These are phyloP conservation scores for Drosophila stalkeri DNA, from an alignment of 2,888 invertebrate genomes.

Conservation along the genomic window DNA sequence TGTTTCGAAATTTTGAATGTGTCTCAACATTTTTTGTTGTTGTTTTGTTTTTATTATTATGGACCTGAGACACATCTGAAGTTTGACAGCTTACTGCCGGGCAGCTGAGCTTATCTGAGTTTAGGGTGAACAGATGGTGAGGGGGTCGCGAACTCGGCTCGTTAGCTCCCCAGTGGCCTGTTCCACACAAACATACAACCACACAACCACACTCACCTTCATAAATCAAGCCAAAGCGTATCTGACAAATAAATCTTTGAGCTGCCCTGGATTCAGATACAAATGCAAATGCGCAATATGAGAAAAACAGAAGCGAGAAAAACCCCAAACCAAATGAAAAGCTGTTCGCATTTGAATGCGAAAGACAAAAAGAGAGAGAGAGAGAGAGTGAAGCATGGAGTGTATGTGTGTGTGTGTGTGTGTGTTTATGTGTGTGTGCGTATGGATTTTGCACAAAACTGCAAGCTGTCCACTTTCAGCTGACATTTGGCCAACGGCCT, in stretches of 20 bases:
- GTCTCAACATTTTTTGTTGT: conserved; percentile 10
- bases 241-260: conserved; percentile 67
- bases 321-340: conserved; percentile 27
- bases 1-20: conserved; percentile 10
- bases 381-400: conserved; percentile 4
- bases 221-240: conserved; percentile 70
- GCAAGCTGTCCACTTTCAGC: conserved; percentile 59
- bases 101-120: conserved; percentile 38
- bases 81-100: conserved; percentile 57
- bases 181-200: not conserved
- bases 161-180: conserved; percentile 5
- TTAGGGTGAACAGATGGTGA: conserved; percentile 2
- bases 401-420: not conserved
- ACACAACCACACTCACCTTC: conserved; percentile 31
- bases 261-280: conserved; percentile 43
- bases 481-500: conserved; percentile 69
- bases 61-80: conserved; percentile 12
- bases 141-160: conserved; percentile 28
- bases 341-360: conserved; percentile 37
- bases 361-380: not conserved
- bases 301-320: conserved; percentile 26
- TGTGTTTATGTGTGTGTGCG: not conserved
- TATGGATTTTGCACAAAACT: conserved; percentile 23
- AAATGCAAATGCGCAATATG: conserved; percentile 58
- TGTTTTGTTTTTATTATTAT: not conserved